phyloP scores from a whole-genome alignment of 2,113 vertebrate species.

The Axis porcinus region DNA sequence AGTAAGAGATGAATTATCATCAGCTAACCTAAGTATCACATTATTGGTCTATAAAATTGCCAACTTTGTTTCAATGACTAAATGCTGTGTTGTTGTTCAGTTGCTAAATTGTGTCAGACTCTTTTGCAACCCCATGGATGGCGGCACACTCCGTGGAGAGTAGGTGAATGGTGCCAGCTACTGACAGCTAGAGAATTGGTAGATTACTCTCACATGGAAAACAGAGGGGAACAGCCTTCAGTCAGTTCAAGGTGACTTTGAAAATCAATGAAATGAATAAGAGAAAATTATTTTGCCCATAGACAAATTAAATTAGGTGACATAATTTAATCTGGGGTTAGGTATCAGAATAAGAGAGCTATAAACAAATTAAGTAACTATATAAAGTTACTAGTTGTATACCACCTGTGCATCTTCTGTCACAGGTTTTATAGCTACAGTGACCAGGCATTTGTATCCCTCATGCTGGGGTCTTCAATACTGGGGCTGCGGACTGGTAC shows the following conservation, averaged over 20 bases:
- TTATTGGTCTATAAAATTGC: neutral
- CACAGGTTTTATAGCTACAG: neutral
- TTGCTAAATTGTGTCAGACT: neutral
- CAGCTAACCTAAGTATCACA: neutral
- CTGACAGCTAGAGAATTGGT: neutral
- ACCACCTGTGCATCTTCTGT: neutral
- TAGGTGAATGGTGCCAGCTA: neutral
- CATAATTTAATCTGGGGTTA: neutral
- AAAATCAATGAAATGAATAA: neutral
- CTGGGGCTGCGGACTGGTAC: too few species aligned
- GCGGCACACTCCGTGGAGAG: neutral
- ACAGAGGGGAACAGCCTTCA: neutral
- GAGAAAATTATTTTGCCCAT: neutral
- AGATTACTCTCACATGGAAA: neutral
- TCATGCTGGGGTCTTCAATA: neutral
- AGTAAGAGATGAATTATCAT: neutral
- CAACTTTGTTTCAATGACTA: neutral
- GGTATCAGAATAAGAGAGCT: neutral
- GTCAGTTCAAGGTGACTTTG: conserved; percentile 1
- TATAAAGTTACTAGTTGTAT: neutral
- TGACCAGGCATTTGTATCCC: neutral
- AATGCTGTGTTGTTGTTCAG: neutral
- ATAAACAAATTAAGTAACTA: neutral
- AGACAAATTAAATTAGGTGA: neutral
- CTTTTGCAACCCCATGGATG: neutral